phyloP scores from a whole-genome alignment of 1,140 invertebrate species.

The Thrips palmi region DNA sequence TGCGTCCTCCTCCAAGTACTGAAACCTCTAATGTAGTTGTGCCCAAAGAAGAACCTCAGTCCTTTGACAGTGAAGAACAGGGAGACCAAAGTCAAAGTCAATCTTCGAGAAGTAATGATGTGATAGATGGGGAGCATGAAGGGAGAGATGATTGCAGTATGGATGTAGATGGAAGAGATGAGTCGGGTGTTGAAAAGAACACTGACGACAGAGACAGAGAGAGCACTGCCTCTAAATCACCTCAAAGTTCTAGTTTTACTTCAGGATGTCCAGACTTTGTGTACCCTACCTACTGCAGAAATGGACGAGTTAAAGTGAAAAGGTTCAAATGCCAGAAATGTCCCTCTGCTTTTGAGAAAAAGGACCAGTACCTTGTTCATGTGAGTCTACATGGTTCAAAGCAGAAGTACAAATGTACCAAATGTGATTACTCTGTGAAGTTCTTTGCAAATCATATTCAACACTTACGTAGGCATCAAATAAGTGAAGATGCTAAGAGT shows the following conservation, averaged over 20 bases:
- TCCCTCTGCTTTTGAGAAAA: slow-evolving; percentile 72
- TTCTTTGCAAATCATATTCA: slow-evolving; percentile 68
- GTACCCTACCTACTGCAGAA: slow-evolving; percentile 54
- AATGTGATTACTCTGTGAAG: slow-evolving; percentile 77
- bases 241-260: no score
- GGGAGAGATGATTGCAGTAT: slow-evolving; percentile 3
- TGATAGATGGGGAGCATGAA: slow-evolving; percentile 33
- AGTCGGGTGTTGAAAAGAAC: no score
- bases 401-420: slow-evolving; percentile 63
- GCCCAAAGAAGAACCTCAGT: slow-evolving; percentile 4
- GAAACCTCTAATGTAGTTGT: no score
- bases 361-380: slow-evolving; percentile 69
- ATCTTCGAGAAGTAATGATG: slow-evolving; percentile 40
- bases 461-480: slow-evolving; percentile 57
- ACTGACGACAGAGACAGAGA: no score
- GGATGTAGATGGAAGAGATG: no score
- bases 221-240: no score
- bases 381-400: slow-evolving; percentile 64
- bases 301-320: slow-evolving; percentile 53
- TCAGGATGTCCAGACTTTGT: slow-evolving; percentile 60
- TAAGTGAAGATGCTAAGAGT: slow-evolving; percentile 26
- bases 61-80: no score
- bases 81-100: slow-evolving; percentile 23
- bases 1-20: no score
- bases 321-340: slow-evolving; percentile 71